Conservation (phyloP, 64 coral and sea anemone species). For the Stylophora pistillata region DNA sequence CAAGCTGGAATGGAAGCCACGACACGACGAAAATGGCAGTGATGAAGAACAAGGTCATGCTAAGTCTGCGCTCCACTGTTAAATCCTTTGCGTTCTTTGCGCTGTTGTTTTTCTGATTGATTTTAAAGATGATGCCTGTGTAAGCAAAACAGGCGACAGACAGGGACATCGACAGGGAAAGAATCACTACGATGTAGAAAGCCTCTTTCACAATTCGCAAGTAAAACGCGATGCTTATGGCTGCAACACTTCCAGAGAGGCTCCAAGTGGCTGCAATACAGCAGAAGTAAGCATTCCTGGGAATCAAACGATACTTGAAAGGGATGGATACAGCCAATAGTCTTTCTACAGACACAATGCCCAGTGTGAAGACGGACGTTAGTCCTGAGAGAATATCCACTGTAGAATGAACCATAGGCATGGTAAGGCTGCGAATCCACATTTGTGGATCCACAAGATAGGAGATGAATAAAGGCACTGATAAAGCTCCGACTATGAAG, state of each 20-base stretch:
- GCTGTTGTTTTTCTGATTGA: slow-evolving; percentile 32
- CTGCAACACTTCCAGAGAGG: neutral
- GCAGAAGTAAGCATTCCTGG: slow-evolving; percentile 17
- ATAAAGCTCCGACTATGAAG: slow-evolving; percentile 48
- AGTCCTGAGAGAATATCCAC: slow-evolving; percentile 59
- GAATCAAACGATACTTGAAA: slow-evolving; percentile 32
- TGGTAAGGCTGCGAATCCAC: neutral
- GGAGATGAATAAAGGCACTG: slow-evolving; percentile 38
- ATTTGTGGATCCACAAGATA: slow-evolving; percentile 20
- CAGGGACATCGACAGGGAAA: slow-evolving; percentile 33
- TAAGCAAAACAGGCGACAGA: neutral
- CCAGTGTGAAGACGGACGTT: slow-evolving; percentile 51
- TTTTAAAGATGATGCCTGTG: slow-evolving; percentile 10
- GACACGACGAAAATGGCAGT: slow-evolving; percentile 37
- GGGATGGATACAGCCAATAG: slow-evolving; percentile 49
- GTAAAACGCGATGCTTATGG: slow-evolving; percentile 16
- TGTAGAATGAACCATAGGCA: slow-evolving; percentile 13
- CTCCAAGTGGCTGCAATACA: slow-evolving; percentile 41
- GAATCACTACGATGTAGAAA: slow-evolving; percentile 41
- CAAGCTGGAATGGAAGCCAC: slow-evolving; percentile 61
- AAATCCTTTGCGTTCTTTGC: slow-evolving; percentile 14
- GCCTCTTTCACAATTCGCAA: slow-evolving; percentile 13
- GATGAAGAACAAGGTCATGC: slow-evolving; percentile 31
- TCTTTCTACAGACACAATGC: slow-evolving; percentile 39
- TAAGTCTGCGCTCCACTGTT: slow-evolving; percentile 37